Evolutionary conservation across 2,113 vertebrate species (phyloP).

Genomic region (Nesogale talazaci): DNA sequence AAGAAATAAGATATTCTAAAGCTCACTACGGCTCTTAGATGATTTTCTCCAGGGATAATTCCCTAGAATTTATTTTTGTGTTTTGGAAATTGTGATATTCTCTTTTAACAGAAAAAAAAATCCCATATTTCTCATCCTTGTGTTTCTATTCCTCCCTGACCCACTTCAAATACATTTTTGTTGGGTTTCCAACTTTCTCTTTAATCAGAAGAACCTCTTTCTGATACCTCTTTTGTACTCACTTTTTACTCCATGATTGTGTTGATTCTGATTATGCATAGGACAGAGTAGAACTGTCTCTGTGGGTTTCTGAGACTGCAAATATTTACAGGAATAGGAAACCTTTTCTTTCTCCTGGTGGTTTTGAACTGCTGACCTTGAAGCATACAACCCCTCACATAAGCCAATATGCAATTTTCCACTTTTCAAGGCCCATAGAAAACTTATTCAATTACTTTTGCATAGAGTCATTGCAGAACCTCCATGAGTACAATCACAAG

Average conservation of each 20-base stretch:
- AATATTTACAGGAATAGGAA: too few species aligned
- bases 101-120: not conserved
- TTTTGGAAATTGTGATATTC: not conserved
- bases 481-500: not conserved
- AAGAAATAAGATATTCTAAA: too few species aligned
- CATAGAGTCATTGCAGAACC: not conserved
- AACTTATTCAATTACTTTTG: not conserved
- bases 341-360: too few species aligned
- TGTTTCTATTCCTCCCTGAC: not conserved
- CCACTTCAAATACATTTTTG: not conserved
- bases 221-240: not conserved
- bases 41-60: not conserved
- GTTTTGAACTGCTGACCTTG: too few species aligned
- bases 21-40: not conserved
- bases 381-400: too few species aligned
- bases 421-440: not conserved
- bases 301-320: too few species aligned
- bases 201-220: not conserved
- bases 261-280: too few species aligned
- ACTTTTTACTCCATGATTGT: too few species aligned
- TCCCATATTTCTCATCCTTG: not conserved
- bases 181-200: not conserved
- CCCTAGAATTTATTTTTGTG: conserved; percentile 17
- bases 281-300: too few species aligned
- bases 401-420: too few species aligned